phyloP scores from a whole-genome alignment of 2,797 vertebrate genomes.

The Propithecus perrieri region DNA sequence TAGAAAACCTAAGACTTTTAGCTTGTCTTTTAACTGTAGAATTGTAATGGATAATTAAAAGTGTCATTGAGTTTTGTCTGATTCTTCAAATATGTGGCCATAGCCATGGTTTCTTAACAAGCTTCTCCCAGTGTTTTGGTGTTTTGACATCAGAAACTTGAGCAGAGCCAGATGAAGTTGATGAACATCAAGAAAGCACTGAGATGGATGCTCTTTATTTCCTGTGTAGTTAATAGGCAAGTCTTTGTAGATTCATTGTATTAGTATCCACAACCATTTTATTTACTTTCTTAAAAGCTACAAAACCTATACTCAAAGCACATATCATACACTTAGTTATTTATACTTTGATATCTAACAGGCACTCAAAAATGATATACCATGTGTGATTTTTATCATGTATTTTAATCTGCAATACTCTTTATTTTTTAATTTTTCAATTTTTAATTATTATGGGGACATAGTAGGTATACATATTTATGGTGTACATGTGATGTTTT shows the following conservation, averaged over 20 bases:
- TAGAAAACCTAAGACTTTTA: background rate
- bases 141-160: background rate
- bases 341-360: background rate
- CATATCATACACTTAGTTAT: background rate
- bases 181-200: background rate
- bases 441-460: background rate
- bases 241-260: background rate
- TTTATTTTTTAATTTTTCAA: background rate
- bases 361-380: background rate
- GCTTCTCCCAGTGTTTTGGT: background rate
- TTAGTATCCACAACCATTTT: background rate
- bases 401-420: background rate
- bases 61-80: background rate
- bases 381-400: background rate
- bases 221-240: background rate
- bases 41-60: background rate
- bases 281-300: background rate
- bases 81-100: background rate
- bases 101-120: background rate
- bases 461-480: background rate
- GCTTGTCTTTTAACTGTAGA: background rate
- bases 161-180: background rate
- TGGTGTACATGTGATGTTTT: background rate
- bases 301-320: background rate
- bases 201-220: background rate